Evolutionary conservation across 2,113 vertebrate genomes (phyloP).

Genomic region (Tautogolabrus adspersus): DNA sequence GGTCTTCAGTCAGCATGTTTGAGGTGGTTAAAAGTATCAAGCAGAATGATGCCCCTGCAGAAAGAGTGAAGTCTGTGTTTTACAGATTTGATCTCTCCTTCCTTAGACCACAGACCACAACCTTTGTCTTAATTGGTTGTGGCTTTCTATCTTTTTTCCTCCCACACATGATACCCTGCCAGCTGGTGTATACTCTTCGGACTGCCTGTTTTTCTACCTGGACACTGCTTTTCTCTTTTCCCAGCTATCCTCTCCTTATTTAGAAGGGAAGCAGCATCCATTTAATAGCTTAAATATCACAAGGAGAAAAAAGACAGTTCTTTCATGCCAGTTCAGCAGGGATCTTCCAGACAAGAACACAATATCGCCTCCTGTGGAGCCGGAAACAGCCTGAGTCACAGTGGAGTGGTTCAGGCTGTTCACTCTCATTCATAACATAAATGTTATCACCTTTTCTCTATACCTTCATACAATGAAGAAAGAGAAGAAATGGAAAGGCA

Average conservation of each 20-base stretch:
- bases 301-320: not conserved
- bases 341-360: slow-evolving; percentile 16
- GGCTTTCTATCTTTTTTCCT: not conserved
- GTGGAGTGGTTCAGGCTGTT: not conserved
- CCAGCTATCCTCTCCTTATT: not conserved
- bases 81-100: too few relatives aligned
- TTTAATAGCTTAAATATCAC: slow-evolving; percentile 10
- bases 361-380: slow-evolving; percentile 22
- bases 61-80: too few relatives aligned
- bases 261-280: slow-evolving; percentile 4
- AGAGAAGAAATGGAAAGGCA: not conserved
- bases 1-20: too few relatives aligned
- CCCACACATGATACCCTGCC: not conserved
- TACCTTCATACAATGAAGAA: not conserved
- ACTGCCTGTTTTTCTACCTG: not conserved
- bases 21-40: too few relatives aligned
- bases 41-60: too few relatives aligned
- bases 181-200: too few relatives aligned
- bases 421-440: not conserved
- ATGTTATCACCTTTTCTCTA: not conserved
- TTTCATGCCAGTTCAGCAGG: slow-evolving; percentile 3
- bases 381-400: slow-evolving; percentile 23
- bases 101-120: too few relatives aligned
- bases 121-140: not conserved
- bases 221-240: not conserved